Percentiles rank a stretch among this genome's conserved stretches.
Conservation (phyloP, 2,113 vertebrate species). For the Corythornis cristatus region DNA sequence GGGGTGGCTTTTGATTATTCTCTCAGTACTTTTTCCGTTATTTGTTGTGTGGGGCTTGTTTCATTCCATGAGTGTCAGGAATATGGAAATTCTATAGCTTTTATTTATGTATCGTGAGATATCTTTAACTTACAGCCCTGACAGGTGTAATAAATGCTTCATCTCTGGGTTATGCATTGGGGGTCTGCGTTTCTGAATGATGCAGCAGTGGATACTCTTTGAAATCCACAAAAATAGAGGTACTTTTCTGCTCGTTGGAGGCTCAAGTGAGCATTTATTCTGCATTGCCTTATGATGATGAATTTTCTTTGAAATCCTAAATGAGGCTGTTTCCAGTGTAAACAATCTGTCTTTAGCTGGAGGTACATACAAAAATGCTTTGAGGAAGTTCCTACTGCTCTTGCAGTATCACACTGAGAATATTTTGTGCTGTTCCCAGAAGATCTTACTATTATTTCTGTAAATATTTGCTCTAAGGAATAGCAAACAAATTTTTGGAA, state of each 20-base stretch:
- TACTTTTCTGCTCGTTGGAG: background rate
- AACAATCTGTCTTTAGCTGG: conserved; percentile 22
- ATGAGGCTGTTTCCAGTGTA: background rate
- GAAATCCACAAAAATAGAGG: background rate
- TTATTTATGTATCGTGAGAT: fast-evolving
- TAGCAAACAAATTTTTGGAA: conserved; percentile 25
- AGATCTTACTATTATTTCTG: conserved; percentile 46
- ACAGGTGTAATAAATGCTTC: background rate
- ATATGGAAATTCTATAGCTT: background rate
- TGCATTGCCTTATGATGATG: background rate
- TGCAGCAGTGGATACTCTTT: background rate
- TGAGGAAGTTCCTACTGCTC: conserved; percentile 50
- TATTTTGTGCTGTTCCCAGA: conserved; percentile 53
- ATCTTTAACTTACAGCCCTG: background rate
- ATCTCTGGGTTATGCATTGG: fast-evolving
- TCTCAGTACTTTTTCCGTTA: background rate
- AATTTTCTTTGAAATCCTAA: background rate
- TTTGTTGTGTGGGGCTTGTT: fast-evolving
- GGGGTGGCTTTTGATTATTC: background rate
- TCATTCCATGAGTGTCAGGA: background rate
- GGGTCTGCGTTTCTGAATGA: background rate
- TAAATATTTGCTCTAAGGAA: conserved; percentile 59
- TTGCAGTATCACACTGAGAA: background rate
- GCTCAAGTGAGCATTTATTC: background rate
- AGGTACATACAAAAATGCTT: background rate